These are phyloP conservation scores for Caenorhabditis sulstoni DNA, from an alignment of 2,888 invertebrate species.

Conservation along the genomic window DNA sequence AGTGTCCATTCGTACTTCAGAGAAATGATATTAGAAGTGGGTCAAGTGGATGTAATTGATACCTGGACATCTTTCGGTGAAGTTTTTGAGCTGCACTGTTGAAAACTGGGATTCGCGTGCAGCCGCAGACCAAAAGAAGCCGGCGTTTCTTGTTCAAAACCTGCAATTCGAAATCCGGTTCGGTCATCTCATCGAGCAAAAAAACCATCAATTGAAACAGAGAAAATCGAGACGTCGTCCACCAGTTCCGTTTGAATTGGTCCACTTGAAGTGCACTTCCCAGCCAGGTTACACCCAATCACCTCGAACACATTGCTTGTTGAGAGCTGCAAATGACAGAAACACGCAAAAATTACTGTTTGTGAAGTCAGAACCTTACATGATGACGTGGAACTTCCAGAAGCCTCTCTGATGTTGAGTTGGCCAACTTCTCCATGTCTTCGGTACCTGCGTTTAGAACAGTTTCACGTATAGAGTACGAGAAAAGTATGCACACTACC, in stretches of 20 bases:
- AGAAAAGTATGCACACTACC: too few relatives aligned
- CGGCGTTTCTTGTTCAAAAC: slow-evolving; percentile 48
- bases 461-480: too few relatives aligned
- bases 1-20: slow-evolving; percentile 59
- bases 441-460: slow-evolving; percentile 45
- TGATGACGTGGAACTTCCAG: slow-evolving; percentile 44
- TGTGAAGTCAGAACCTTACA: slow-evolving; percentile 1
- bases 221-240: slow-evolving; percentile 46
- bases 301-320: slow-evolving; percentile 36
- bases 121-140: slow-evolving; percentile 52
- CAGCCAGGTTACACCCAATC: slow-evolving; percentile 60
- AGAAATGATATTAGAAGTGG: slow-evolving; percentile 8
- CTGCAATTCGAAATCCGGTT: not conserved
- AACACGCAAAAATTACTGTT: not conserved
- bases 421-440: slow-evolving; percentile 29
- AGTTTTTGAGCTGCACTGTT: slow-evolving; percentile 46
- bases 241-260: slow-evolving; percentile 35
- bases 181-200: not conserved
- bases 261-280: slow-evolving; percentile 55
- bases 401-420: slow-evolving; percentile 38
- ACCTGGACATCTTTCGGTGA: slow-evolving; percentile 60
- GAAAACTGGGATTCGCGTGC: slow-evolving; percentile 50
- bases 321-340: slow-evolving; percentile 21
- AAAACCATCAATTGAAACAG: slow-evolving; percentile 56
- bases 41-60: not conserved